phyloP scores from a whole-genome alignment of 1,140 invertebrate species.

The Drosophila sp. region DNA sequence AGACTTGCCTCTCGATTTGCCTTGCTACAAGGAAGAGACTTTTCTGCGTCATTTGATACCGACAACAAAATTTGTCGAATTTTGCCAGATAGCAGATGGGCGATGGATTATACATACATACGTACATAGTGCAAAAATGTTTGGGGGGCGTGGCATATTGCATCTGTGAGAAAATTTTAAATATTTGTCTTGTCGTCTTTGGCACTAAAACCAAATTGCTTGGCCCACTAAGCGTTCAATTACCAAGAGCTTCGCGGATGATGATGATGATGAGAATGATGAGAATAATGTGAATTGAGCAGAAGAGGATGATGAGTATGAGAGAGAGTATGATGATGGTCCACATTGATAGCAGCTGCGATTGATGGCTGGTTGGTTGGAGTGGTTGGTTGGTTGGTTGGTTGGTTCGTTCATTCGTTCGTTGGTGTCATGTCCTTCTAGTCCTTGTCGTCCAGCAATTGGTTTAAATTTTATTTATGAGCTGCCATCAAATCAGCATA shows the following conservation, averaged over 20 bases:
- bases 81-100: constrained; percentile 54
- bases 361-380: constrained; percentile 54
- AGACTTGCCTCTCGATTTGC: constrained; percentile 33
- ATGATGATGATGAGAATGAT: constrained; percentile 37
- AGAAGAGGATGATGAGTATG: constrained; percentile 29
- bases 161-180: constrained; percentile 50
- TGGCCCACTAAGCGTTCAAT: constrained; percentile 78
- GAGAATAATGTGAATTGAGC: constrained; percentile 13
- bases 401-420: constrained; percentile 2
- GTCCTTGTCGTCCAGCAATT: constrained; percentile 62
- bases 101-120: constrained; percentile 22
- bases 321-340: constrained; percentile 47
- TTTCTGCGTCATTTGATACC: constrained; percentile 75
- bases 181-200: constrained; percentile 62
- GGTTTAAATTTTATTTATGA: constrained; percentile 82
- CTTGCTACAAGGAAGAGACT: constrained; percentile 39
- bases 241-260: constrained; percentile 46
- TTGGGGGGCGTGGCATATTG: background rate
- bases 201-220: constrained; percentile 69
- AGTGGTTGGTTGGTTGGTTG: background rate
- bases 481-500: constrained; percentile 81
- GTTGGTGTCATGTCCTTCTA: constrained; percentile 18
- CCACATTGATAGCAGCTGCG: constrained; percentile 79
- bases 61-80: constrained; percentile 72
- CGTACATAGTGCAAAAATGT: background rate